Base-by-base conservation (phyloP, 2,113 vertebrate species). In the Pyxicephalus adspersus region DNA sequence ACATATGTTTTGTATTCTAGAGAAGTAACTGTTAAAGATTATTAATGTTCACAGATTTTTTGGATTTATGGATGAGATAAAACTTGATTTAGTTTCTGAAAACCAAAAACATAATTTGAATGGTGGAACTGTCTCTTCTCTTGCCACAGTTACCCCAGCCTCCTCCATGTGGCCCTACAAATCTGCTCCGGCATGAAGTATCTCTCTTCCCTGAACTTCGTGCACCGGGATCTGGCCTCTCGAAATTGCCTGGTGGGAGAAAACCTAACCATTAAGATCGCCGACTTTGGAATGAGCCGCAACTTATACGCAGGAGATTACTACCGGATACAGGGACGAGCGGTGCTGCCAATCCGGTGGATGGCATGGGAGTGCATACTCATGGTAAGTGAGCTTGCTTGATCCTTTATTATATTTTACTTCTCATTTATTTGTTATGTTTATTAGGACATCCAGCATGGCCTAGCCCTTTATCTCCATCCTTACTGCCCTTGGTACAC, bases 281-380 rank as follows among this genome's bases (percentile, higher is more conserved):
- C 96, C 0, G 96, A 98, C 86, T 98, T 98, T 0, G 96, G 96
- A 64, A 97, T 98, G 96, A 98, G 96, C 88, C 92, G 96, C 67
- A 96, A 96, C 83, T 88, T 97, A 75, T 98, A 98, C 0, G 91
- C 95, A 0, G 95, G 94, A 17, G 95, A 97, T 71, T 98, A 97
- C 83, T 98, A 97, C 86, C 93, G 96, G 5, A 95, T 98, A 84
- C 95, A 96, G 86, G 96, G 96, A 76, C 86, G 96, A 5, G 96
- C 96, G 0, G 96, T 97, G 89, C 94, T 98, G 83, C 96, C 96
- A 0, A 98, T 98, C 58, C 95, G 96, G 70, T 98, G 96, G 96
- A 97, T 98, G 96, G 96, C 96, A 76, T 98, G 96, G 96, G 96
- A 98, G 86, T 96, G 96, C 81, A 97, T 98, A 83, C 95, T 98